phyloP scores from a whole-genome alignment of 2,113 vertebrate genomes.

The Sorex araneus region DNA sequence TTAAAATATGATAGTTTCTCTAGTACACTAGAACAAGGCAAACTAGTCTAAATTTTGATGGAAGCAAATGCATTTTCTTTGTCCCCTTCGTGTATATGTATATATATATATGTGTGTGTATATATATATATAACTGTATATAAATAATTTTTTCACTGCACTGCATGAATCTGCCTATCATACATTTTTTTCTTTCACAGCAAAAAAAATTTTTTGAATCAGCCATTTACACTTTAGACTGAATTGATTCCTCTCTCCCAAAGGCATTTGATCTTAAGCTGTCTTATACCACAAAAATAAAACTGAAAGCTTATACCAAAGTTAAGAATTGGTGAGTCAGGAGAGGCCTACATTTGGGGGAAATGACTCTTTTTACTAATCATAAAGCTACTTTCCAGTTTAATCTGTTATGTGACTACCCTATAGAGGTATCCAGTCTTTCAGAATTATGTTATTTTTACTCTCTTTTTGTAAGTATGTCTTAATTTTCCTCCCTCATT shows the following conservation, averaged over 20 bases:
- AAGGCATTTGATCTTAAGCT: background rate
- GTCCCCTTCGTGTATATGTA: background rate
- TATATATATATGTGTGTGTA: background rate
- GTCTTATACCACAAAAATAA: slow-evolving; percentile 14
- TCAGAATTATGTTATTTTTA: background rate
- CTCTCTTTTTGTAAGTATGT: background rate
- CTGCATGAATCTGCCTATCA: background rate
- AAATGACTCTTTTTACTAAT: background rate
- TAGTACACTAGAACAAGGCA: background rate
- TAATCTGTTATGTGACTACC: background rate
- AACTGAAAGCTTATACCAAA: background rate
- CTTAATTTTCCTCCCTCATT: background rate
- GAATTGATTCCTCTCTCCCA: slow-evolving; percentile 2
- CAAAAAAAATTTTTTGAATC: background rate
- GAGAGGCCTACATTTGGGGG: background rate
- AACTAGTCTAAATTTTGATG: background rate
- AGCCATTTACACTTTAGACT: background rate
- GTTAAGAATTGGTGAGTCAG: background rate
- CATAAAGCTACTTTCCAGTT: background rate
- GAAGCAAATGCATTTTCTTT: background rate
- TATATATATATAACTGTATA: too few relatives aligned
- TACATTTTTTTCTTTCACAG: background rate
- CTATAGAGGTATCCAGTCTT: background rate
- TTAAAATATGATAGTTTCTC: background rate
- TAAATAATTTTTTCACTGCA: background rate